phyloP scores from a whole-genome alignment of 2,797 vertebrate genomes.

The Pithecia hirsuta region DNA sequence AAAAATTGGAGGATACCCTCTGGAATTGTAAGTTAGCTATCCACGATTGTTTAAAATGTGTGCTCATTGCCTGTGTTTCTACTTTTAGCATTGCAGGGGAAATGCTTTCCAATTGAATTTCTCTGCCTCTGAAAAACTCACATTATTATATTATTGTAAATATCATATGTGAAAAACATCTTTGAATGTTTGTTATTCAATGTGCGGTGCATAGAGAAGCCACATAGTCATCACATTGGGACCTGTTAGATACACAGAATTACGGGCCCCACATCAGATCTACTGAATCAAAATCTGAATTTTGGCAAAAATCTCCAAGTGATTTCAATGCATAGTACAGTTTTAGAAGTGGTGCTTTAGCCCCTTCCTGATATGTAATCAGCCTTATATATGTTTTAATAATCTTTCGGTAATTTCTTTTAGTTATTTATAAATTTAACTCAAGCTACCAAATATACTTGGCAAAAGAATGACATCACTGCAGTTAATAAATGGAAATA shows the following conservation, averaged over 20 bases:
- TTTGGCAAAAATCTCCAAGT: background rate
- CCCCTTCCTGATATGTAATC: background rate
- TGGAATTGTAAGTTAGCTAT: constrained; percentile 6
- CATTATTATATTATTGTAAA: background rate
- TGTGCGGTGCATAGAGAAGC: too few relatives aligned
- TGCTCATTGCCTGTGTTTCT: background rate
- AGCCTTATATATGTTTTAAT: background rate
- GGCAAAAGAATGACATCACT: background rate
- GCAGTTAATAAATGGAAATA: background rate
- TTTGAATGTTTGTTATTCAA: background rate
- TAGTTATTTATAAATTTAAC: background rate
- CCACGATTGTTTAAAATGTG: background rate
- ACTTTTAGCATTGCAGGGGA: background rate
- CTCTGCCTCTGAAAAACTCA: background rate
- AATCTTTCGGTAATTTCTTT: background rate
- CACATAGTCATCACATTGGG: background rate
- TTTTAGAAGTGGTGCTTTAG: background rate
- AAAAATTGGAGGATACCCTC: background rate
- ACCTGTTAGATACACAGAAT: background rate
- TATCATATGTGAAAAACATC: background rate
- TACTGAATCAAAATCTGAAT: background rate
- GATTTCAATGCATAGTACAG: background rate
- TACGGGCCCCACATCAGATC: background rate
- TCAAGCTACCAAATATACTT: background rate
- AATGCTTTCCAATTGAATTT: background rate